Evolutionary conservation across 2,113 vertebrate species (phyloP), one percentile per base, ranked within the genome.

Genomic region (Mobula birostris): DNA sequence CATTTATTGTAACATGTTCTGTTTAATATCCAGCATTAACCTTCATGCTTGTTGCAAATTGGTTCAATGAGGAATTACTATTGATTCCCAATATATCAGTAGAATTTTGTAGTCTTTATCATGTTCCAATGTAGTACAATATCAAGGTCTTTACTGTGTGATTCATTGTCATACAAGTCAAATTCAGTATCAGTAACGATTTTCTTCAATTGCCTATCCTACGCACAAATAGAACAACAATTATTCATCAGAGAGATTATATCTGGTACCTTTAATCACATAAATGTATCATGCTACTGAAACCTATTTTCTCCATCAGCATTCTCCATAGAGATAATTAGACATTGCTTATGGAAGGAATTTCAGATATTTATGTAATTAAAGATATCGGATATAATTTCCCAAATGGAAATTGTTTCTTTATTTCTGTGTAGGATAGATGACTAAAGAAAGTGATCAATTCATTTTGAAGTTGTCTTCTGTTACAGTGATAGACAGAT

Each of bases 1-100:
- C 90, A 92, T 72, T 92, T 91, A n/a, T 24, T 21, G 63, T 70
- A 63, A 1, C 83, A 32, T 92, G 72, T 68, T 92, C 66, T 70
- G 32, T 70, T 70, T 36, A 91, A 91, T 91, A 91, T 72, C 68
- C 32, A 92, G 68, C 36, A 92, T 92, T 92, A 72, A 92, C 68
- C 90, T 92, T 61, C 21, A 36, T 40, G 32, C 7, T 92, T 68
- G 8, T 15, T 92, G 32, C 63, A 92, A 40, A 27, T 92, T 92
- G 68, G 63, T 72, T 72, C n/a, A 92, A 92, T 92, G 68, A 72
- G 32, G 66, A 92, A 92, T 92, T 92, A 72, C 36, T 3, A 27
- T 63, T 88, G 70, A 92, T 92, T 40, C 90, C 88, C 66, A 40
- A 92, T 92, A n/a, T 66, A 92, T 40, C 40, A 40, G 63, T 32